A percentile compares a stretch with the other conserved stretches of the same genome.
Evolutionary conservation across 2,797 vertebrate genomes (phyloP).

Genomic region (Cryptoprocta ferox): DNA sequence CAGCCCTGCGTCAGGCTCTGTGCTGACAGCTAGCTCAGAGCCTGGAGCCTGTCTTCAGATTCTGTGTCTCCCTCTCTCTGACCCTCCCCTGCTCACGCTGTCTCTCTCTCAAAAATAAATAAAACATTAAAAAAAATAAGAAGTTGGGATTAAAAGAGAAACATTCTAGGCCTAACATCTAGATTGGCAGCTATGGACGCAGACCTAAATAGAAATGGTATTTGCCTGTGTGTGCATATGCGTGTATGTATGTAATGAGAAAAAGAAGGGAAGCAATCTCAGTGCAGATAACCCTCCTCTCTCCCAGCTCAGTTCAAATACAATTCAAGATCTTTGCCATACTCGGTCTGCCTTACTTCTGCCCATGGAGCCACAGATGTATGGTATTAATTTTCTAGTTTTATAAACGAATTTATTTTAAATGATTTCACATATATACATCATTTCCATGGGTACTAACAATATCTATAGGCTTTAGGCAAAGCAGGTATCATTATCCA

Average conservation of each 20-base stretch:
- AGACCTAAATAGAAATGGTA: not conserved
- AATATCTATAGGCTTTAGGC: not conserved
- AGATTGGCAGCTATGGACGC: not conserved
- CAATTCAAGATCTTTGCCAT: not conserved
- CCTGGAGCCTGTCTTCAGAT: no score
- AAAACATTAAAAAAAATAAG: no score
- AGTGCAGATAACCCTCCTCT: not conserved
- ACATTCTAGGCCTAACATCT: not conserved
- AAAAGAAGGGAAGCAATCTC: not conserved
- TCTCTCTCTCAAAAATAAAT: no score
- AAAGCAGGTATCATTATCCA: not conserved
- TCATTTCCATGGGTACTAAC: not conserved
- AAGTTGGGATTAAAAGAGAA: not conserved
- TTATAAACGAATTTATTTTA: not conserved
- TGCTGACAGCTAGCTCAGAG: no score
- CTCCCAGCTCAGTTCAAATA: not conserved
- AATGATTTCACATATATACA: not conserved
- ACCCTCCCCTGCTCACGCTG: no score
- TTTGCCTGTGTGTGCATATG: not conserved
- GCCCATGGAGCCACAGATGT: not conserved
- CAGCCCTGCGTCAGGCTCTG: no score
- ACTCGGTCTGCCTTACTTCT: not conserved
- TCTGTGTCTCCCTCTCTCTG: no score
- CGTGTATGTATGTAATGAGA: not conserved
- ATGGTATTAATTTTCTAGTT: not conserved